phyloP scores from a whole-genome alignment of 2,113 vertebrate genomes.

The Actinemys pallida region DNA sequence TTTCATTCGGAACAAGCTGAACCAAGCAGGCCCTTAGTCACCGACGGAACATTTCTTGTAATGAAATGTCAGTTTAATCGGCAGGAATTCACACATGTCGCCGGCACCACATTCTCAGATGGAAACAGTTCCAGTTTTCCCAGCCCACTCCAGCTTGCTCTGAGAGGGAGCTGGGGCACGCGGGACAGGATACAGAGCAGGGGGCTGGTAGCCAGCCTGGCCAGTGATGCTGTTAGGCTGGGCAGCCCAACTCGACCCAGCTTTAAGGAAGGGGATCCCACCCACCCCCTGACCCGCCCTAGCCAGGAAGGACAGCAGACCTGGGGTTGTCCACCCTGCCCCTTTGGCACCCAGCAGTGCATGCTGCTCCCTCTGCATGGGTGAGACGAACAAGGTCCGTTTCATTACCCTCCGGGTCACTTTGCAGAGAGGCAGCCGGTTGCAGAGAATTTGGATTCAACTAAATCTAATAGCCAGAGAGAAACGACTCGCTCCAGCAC shows the following conservation, averaged over 20 bases:
- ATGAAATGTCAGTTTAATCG: neutral
- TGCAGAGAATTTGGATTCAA: neutral
- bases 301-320: neutral
- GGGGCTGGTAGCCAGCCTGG: neutral
- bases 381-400: neutral
- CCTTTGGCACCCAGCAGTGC: neutral
- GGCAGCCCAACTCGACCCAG: neutral
- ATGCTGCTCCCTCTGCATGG: neutral
- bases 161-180: neutral
- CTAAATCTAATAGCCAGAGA: neutral
- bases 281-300: neutral
- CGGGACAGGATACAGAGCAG: neutral
- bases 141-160: neutral
- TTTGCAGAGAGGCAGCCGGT: neutral
- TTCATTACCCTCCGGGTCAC: neutral
- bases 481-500: neutral
- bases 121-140: neutral
- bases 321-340: neutral
- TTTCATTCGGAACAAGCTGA: neutral
- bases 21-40: neutral
- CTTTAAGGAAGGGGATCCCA: neutral
- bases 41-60: too few species aligned
- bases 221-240: neutral
- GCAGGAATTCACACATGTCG: neutral
- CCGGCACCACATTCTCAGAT: neutral